Percentiles rank a stretch among this genome's conserved stretches.
These are phyloP conservation scores for Loriculus beryllinus DNA, from an alignment of 2,797 vertebrate species.

Conservation along the genomic window DNA sequence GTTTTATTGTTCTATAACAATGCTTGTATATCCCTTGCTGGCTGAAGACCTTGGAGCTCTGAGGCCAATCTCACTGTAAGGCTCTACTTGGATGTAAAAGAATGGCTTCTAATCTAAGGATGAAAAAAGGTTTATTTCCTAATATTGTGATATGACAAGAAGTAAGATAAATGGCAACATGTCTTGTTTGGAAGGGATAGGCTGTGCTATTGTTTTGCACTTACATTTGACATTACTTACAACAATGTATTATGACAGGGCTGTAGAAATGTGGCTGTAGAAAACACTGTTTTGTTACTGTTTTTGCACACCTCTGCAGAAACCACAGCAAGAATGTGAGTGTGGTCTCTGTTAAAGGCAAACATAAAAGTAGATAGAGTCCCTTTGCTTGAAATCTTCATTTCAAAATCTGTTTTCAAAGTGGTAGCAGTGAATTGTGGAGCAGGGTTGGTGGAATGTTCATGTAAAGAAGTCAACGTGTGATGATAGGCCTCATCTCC, in stretches of 20 bases:
- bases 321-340: neutral
- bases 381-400: neutral
- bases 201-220: neutral
- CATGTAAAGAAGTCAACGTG: neutral
- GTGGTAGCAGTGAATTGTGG: neutral
- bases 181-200: neutral
- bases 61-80: neutral
- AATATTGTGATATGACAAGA: neutral
- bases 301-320: neutral
- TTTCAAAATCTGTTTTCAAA: neutral
- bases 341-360: neutral
- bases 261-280: neutral
- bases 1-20: constrained; percentile 55
- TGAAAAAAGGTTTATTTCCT: constrained; percentile 15
- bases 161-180: neutral
- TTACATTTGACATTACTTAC: neutral
- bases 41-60: constrained; percentile 23
- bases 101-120: constrained; percentile 7
- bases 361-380: neutral
- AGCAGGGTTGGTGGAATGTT: neutral
- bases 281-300: neutral
- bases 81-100: neutral
- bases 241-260: neutral
- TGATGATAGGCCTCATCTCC: neutral
- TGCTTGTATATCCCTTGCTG: constrained; percentile 31